Percentiles rank a stretch among this genome's conserved stretches.
Evolutionary conservation across 2,888 invertebrate genomes (phyloP).

Genomic region (Leptopilina myrica): DNA sequence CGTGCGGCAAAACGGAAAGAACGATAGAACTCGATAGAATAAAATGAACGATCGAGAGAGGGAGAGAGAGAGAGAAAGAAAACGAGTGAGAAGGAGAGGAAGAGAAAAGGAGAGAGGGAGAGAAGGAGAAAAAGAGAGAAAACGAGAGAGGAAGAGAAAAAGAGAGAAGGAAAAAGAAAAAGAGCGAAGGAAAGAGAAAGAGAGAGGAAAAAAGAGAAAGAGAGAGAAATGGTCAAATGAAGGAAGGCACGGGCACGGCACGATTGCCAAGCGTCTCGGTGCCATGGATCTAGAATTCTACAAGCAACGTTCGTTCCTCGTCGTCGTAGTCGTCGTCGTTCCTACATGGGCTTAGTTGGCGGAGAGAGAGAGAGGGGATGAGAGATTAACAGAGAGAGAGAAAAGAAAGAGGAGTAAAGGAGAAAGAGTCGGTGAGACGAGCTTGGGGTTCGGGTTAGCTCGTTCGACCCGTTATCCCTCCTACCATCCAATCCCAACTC

Average conservation of each 20-base stretch:
- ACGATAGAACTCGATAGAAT: slow-evolving; percentile 14
- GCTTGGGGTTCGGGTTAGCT: slow-evolving; percentile 73
- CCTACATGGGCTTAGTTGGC: slow-evolving; percentile 16
- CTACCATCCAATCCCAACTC: slow-evolving; percentile 56
- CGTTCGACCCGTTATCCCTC: slow-evolving; percentile 76
- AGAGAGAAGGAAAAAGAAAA: not conserved
- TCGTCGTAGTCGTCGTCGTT: slow-evolving; percentile 41
- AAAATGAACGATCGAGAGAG: slow-evolving; percentile 35
- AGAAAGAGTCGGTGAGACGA: slow-evolving; percentile 53
- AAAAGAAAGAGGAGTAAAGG: slow-evolving; percentile 44
- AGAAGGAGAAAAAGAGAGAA: slow-evolving; percentile 19
- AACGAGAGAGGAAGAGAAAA: too few relatives aligned
- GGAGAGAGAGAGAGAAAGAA: too few relatives aligned
- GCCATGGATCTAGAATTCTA: slow-evolving; percentile 49
- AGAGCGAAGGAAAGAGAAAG: slow-evolving; percentile 41
- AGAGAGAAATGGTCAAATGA: slow-evolving; percentile 46
- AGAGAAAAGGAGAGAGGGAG: not conserved
- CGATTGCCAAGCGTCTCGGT: slow-evolving; percentile 43
- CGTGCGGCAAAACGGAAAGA: not conserved
- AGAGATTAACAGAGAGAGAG: slow-evolving; percentile 49
- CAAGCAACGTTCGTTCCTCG: slow-evolving; percentile 52
- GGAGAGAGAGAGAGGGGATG: slow-evolving; percentile 40
- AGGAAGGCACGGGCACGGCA: slow-evolving; percentile 45
- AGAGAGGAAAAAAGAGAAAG: too few relatives aligned
- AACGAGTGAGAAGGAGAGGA: too few relatives aligned